A percentile compares a stretch with the other conserved stretches of the same genome.
These are phyloP conservation scores for Hydrolagus colliei DNA, from an alignment of 2,797 vertebrate species.

Conservation along the genomic window DNA sequence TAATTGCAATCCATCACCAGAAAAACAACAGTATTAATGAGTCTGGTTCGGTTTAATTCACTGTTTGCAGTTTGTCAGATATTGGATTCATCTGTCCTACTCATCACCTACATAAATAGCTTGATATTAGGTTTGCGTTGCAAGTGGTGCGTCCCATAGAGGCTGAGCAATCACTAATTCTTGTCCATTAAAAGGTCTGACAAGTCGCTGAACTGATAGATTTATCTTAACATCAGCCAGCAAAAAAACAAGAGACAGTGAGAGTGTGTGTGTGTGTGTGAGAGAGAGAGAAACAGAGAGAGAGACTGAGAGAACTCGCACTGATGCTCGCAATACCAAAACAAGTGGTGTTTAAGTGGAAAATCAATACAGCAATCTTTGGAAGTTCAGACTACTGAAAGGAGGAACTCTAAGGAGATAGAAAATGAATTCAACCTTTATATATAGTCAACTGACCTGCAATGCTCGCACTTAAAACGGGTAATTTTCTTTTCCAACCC, in stretches of 20 bases:
- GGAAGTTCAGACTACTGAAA: constrained; percentile 19
- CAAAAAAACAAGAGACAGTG: background rate
- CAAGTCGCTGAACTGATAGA: background rate
- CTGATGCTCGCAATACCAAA: constrained; percentile 22
- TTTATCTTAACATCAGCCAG: background rate
- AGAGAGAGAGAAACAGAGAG: too few relatives aligned
- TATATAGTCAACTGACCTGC: constrained; percentile 20
- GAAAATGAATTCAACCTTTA: constrained; percentile 32
- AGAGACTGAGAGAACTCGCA: background rate
- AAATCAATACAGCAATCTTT: constrained; percentile 28
- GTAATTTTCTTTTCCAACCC: constrained; percentile 28
- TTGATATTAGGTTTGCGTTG: background rate
- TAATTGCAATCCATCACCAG: too few relatives aligned
- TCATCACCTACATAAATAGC: background rate
- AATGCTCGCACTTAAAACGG: constrained; percentile 11
- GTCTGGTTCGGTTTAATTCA: background rate
- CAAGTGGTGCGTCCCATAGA: background rate
- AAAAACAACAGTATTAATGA: too few relatives aligned
- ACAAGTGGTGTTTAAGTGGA: constrained; percentile 20
- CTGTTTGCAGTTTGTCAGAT: too few relatives aligned
- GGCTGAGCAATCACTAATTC: background rate
- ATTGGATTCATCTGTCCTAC: background rate
- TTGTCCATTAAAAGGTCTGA: background rate
- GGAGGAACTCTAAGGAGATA: constrained; percentile 3
- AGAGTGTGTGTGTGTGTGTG: too few relatives aligned